Evolutionary conservation across 1,140 invertebrate genomes (phyloP).

Genomic region (Dendrolimus kikuchii): DNA sequence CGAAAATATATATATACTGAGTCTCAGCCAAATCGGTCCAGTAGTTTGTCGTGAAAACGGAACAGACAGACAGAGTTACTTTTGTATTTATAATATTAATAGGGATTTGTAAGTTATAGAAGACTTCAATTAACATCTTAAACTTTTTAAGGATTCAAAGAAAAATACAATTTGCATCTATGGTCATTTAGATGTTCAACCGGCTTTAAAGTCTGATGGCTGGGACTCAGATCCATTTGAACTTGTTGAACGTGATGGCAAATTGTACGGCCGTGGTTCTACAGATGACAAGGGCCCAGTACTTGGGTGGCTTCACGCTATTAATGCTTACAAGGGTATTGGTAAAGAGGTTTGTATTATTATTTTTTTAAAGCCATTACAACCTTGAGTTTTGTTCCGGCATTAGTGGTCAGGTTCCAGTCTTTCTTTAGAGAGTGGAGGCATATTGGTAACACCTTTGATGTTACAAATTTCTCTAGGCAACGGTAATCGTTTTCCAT

Average conservation of each 20-base stretch:
- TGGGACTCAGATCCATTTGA: slow-evolving; percentile 97
- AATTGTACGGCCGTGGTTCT: slow-evolving; percentile 93
- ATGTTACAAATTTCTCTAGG: no score
- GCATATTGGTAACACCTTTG: no score
- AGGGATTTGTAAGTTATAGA: neutral
- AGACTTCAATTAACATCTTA: slow-evolving; percentile 1
- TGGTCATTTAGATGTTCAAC: slow-evolving; percentile 98
- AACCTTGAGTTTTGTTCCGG: neutral
- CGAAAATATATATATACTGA: no score
- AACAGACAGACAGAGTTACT: no score
- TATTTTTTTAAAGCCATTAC: slow-evolving; percentile 4
- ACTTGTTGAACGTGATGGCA: slow-evolving; percentile 90
- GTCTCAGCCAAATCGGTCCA: no score
- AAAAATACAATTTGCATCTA: slow-evolving; percentile 96
- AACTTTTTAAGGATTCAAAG: slow-evolving; percentile 75
- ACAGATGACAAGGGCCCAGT: slow-evolving; percentile 96
- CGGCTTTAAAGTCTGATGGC: slow-evolving; percentile 92
- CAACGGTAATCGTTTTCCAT: no score
- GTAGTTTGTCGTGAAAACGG: no score
- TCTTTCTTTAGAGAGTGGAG: no score
- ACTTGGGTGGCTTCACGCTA: slow-evolving; percentile 94
- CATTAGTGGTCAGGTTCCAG: neutral
- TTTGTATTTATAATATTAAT: neutral
- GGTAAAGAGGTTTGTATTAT: slow-evolving; percentile 65
- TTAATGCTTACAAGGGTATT: slow-evolving; percentile 89